Conservation (phyloP, 1,140 invertebrate genomes). For the Aphaenogaster rudis region DNA sequence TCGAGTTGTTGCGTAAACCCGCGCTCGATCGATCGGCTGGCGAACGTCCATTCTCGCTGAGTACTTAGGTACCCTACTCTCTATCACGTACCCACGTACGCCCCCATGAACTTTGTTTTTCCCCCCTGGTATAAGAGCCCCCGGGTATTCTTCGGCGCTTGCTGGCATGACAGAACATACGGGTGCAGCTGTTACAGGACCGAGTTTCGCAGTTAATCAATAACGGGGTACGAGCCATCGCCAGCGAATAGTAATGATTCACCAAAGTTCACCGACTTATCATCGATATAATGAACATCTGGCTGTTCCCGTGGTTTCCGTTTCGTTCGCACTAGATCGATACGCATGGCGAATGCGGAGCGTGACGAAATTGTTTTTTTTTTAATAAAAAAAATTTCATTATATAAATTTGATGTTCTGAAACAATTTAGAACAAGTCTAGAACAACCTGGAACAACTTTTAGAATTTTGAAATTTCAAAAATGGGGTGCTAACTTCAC, state of each 20-base stretch:
- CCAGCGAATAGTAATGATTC: constrained; percentile 62
- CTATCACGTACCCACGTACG: constrained; percentile 61
- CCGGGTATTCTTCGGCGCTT: constrained; percentile 70
- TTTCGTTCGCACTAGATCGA: constrained; percentile 11
- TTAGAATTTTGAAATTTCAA: too few relatives aligned
- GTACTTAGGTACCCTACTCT: constrained; percentile 19
- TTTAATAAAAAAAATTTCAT: too few relatives aligned
- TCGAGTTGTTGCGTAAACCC: constrained; percentile 5
- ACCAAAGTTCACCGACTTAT: constrained; percentile 54
- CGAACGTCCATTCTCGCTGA: not conserved
- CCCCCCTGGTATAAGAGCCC: constrained; percentile 52
- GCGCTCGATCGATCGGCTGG: constrained; percentile 22
- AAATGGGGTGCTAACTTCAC: too few relatives aligned
- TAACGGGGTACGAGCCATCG: constrained; percentile 61
- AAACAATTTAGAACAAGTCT: too few relatives aligned
- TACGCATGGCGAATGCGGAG: constrained; percentile 12
- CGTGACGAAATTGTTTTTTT: not conserved
- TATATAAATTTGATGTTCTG: too few relatives aligned
- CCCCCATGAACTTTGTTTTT: constrained; percentile 72
- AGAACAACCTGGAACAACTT: too few relatives aligned
- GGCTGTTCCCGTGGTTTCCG: constrained; percentile 8
- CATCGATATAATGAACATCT: constrained; percentile 54
- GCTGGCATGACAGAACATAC: constrained; percentile 68
- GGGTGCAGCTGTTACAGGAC: constrained; percentile 75
- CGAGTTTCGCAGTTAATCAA: constrained; percentile 64